Base-by-base conservation (phyloP, 30 jellyfish, hydroid and myxozoan species). In the Aurelia coerulea region DNA sequence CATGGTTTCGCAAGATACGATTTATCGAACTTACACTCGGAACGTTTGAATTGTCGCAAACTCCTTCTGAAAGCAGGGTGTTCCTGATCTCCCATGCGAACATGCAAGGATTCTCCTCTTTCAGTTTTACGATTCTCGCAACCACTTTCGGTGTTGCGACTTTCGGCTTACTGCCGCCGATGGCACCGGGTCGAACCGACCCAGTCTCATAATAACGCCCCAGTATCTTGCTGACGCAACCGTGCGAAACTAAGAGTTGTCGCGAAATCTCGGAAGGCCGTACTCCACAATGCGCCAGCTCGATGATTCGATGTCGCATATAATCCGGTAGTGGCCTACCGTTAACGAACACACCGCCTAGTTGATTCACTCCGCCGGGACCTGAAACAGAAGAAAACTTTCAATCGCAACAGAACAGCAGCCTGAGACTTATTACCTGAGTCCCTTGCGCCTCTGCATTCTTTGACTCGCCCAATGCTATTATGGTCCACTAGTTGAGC, bases 171-270 rank as follows among this genome's bases (percentile, higher is more conserved):
- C 97, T 88, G 76, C 98, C 98, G 76, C 98, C 98, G 59, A 93
- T 93, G 76, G 98, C 98, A 19, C 98, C 98, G 81, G 98, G 98
- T 62, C 98, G 96, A 5, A 93, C 98, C 68, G 98, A 93, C 74
- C 98, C 98, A 12, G 98, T 93, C 86, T 93, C 98, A 74, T 93
- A 93, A 65, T 93, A 93, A 8, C 98, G 97, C 74, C 98, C 98
- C 84, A 93, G 96, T 56, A 93, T 93, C 81, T 93, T 93, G 91
- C 98, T 93, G 80, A 93, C 98, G 83, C 98, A 93, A 65, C 98
- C 98, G 96, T 93, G 98, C 62, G 98, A 93, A 34, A 93, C 98
- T 51, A 93, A 72, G 29, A 93, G 79, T 83, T 93, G 98, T 51
- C 98, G 86, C 63, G 98, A 93, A 18, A 93, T 93, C 59, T 93